Percentiles rank a stretch among this genome's conserved stretches.
Conservation (phyloP, 2,113 vertebrate genomes). For the Peromyscus californicus region DNA sequence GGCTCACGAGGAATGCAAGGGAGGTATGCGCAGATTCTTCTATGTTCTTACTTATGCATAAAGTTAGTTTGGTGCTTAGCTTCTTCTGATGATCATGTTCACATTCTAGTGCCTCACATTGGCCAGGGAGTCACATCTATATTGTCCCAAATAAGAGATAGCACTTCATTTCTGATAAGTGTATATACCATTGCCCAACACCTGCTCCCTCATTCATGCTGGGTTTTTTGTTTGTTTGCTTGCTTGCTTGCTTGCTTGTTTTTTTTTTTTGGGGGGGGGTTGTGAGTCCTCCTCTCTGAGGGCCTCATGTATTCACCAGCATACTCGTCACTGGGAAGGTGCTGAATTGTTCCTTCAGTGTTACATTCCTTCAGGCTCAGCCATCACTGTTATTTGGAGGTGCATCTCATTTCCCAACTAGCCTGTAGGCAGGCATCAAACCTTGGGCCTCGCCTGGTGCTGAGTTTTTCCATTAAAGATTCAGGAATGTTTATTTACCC, state of each 20-base stretch:
- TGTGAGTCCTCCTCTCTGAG: background rate
- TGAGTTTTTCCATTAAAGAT: no score
- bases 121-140: background rate
- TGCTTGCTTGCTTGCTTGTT: no score
- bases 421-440: background rate
- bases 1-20: background rate
- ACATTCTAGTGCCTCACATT: background rate
- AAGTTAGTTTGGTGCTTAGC: background rate
- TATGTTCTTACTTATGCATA: background rate
- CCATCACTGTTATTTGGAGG: accelerated
- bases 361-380: background rate
- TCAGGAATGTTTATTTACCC: background rate
- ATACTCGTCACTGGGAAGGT: background rate
- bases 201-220: background rate
- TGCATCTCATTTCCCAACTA: background rate
- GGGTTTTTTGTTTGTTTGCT: background rate
- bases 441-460: background rate
- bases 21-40: background rate
- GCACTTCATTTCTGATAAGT: background rate
- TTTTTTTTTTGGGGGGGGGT: no score
- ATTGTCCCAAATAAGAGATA: background rate
- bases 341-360: background rate
- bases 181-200: accelerated
- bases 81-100: background rate
- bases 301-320: background rate